phyloP scores from a whole-genome alignment of 2,888 invertebrate species.

The Rhimphoctona megacephalus region DNA sequence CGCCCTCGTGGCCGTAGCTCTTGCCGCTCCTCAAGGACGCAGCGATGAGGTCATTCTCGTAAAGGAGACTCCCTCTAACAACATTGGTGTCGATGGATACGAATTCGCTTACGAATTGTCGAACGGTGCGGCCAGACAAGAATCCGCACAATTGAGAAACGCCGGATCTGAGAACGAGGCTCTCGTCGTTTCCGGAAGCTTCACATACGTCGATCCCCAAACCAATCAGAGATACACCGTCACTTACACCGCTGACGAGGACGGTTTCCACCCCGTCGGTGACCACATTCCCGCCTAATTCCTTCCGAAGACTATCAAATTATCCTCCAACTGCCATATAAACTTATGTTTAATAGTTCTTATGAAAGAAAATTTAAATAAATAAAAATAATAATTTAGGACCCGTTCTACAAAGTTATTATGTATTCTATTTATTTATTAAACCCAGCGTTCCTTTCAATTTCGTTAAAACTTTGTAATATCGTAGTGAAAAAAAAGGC shows the following conservation, averaged over 20 bases:
- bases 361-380: background rate
- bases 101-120: slow-evolving; percentile 76
- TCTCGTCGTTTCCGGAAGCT: slow-evolving; percentile 77
- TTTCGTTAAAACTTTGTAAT: background rate
- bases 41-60: slow-evolving; percentile 68
- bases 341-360: slow-evolving; percentile 2
- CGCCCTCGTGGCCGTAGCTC: slow-evolving; percentile 75
- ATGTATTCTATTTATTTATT: background rate
- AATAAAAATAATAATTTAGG: background rate
- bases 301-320: background rate
- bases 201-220: slow-evolving; percentile 74
- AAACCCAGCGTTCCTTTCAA: background rate
- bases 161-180: slow-evolving; percentile 69
- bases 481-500: background rate
- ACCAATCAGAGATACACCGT: slow-evolving; percentile 74
- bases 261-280: slow-evolving; percentile 76
- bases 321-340: slow-evolving; percentile 19
- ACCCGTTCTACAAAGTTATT: background rate
- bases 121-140: slow-evolving; percentile 74
- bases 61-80: slow-evolving; percentile 75
- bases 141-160: slow-evolving; percentile 74
- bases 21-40: slow-evolving; percentile 73
- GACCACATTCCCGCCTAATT: slow-evolving; percentile 73
- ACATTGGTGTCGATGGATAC: slow-evolving; percentile 78
- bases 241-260: slow-evolving; percentile 77